Percentiles rank a stretch among this genome's conserved stretches.
Evolutionary conservation across 2,113 vertebrate genomes (phyloP).

Genomic region (Alouatta palliata): DNA sequence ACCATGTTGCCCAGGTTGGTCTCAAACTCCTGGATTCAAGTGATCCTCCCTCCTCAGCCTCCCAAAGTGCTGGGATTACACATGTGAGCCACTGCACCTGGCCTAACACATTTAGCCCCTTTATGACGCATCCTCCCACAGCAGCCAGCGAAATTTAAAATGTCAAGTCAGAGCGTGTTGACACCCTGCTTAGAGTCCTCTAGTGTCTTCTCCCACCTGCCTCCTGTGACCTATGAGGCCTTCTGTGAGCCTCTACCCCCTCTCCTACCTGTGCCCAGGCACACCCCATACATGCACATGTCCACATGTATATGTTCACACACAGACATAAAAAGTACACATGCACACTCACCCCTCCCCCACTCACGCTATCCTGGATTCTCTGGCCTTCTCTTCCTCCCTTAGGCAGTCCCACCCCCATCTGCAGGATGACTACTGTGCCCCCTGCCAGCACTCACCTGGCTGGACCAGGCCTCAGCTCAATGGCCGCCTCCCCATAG

Average conservation of each 20-base stretch:
- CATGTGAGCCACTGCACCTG: too few species aligned
- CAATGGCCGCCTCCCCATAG: neutral
- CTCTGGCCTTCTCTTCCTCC: neutral
- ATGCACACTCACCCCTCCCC: rapidly evolving
- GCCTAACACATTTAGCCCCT: neutral
- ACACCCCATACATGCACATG: neutral
- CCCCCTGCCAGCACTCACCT: neutral
- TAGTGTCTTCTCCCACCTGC: neutral
- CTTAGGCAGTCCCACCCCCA: rapidly evolving
- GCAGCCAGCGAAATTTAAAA: neutral
- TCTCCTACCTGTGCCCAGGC: neutral
- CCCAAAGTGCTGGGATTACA: too few species aligned
- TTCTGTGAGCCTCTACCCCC: neutral
- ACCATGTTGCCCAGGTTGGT: too few species aligned
- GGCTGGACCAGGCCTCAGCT: neutral
- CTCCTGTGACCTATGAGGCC: neutral
- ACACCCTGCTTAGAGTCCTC: neutral
- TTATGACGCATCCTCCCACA: neutral
- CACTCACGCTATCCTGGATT: neutral
- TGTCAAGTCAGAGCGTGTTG: neutral
- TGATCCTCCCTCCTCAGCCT: too few species aligned
- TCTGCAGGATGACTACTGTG: neutral
- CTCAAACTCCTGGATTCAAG: too few species aligned
- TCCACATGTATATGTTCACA: too few species aligned
- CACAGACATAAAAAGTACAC: neutral